These are phyloP conservation scores for Euschistus heros DNA, from an alignment of 1,140 invertebrate species.

Conservation along the genomic window DNA sequence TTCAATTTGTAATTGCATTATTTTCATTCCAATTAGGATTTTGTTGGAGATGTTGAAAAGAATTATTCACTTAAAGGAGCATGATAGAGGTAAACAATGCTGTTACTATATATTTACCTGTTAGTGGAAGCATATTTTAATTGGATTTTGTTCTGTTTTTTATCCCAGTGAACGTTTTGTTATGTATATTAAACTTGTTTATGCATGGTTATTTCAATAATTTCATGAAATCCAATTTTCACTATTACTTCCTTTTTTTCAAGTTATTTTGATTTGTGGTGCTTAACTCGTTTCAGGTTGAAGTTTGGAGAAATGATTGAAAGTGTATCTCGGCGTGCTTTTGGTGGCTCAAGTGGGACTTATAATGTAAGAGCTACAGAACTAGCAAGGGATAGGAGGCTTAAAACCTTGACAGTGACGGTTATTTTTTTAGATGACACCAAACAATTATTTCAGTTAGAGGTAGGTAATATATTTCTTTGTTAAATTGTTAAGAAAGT, in stretches of 20 bases:
- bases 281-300: neutral
- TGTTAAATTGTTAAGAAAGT: too few relatives aligned
- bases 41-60: conserved; percentile 16
- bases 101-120: neutral
- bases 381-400: conserved; percentile 63
- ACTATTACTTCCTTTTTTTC: neutral
- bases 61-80: conserved; percentile 13
- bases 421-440: conserved; percentile 91
- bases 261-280: neutral
- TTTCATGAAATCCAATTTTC: too few relatives aligned
- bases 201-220: too few relatives aligned
- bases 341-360: conserved; percentile 76
- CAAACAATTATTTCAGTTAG: conserved; percentile 85
- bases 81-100: conserved; percentile 6
- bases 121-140: too few relatives aligned
- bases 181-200: too few relatives aligned
- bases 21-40: neutral
- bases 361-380: conserved; percentile 89
- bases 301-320: conserved; percentile 40
- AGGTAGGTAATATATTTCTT: conserved; percentile 50
- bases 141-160: too few relatives aligned
- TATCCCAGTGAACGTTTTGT: too few relatives aligned
- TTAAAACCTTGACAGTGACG: conserved; percentile 75
- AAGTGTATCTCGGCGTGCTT: conserved; percentile 54
- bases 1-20: neutral